phyloP scores from a whole-genome alignment of 1,140 invertebrate genomes.

The Macrocentrus cingulum region DNA sequence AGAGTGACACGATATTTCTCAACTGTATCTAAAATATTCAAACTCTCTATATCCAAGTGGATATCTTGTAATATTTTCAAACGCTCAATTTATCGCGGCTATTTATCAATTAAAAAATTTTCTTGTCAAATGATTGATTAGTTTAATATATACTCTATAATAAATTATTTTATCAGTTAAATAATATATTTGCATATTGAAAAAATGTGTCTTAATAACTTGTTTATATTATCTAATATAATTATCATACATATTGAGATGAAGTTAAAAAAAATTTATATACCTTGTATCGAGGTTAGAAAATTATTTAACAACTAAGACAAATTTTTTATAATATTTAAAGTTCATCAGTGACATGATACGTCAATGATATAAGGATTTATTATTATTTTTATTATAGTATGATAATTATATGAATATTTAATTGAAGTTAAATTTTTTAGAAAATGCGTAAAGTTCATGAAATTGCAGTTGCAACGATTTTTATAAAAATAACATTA shows the following conservation, averaged over 20 bases:
- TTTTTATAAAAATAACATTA: no score
- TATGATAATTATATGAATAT: background rate
- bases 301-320: background rate
- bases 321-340: background rate
- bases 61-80: background rate
- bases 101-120: no score
- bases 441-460: no score
- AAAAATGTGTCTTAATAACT: no score
- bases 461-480: no score
- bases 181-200: no score
- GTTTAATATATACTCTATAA: no score
- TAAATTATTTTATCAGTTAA: no score
- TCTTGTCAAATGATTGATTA: no score
- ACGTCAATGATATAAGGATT: background rate
- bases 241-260: background rate
- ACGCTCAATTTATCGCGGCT: background rate
- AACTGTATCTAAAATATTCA: conserved; percentile 1
- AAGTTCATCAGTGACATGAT: background rate
- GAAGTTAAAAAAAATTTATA: background rate
- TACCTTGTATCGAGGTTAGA: background rate
- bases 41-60: conserved; percentile 1
- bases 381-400: background rate
- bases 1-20: conserved; percentile 8
- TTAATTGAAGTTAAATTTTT: no score
- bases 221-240: no score